Evolutionary conservation across 2,888 invertebrate species (phyloP), one percentile per base, ranked within the genome.

Genomic region (Tinea pellionella): DNA sequence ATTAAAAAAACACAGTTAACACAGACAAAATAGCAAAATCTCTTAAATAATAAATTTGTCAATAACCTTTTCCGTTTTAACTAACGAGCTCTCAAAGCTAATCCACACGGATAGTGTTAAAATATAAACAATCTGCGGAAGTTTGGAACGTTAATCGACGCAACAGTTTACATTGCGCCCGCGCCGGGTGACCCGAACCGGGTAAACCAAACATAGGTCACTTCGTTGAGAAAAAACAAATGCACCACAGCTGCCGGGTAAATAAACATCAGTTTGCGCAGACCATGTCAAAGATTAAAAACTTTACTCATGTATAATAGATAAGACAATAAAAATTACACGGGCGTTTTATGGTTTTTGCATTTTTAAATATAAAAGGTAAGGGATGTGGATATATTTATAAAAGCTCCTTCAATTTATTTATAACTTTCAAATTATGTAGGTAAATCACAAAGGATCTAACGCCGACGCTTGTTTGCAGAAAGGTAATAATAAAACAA

Each of bases 201-300:
- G n/a, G 32, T 32, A 57, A 32, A 57, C 13, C 57, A 30, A 57
- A 32, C 30, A 43, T 11, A 41, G 59, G 59, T 59, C 59, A 59
- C 42, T 57, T 69, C 42, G 70, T 67, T 71, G 73, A 75, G 74
- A 77, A 76, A 75, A 78, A 78, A 76, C 78, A 78, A 80, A 78
- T 77, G 76, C 75, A 76, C 65, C 70, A 67, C 73, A 70, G 66
- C 70, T 64, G 69, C 68, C 67, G 71, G 65, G 74, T 79, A 79
- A 80, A 80, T 78, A 80, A 79, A 78, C 74, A 72, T 63, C 66
- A 65, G 65, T 67, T 59, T 59, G 61, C 64, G 61, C 67, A 59
- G 30, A 24, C 29, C 24, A 18, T 24, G 53, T 11, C 53, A 53
- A 16, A 53, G 53, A 53, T 19, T 53, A 53, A 12, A 24, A 6